phyloP scores from a whole-genome alignment of 2,888 invertebrate species.

The Yponomeuta plumbellus region DNA sequence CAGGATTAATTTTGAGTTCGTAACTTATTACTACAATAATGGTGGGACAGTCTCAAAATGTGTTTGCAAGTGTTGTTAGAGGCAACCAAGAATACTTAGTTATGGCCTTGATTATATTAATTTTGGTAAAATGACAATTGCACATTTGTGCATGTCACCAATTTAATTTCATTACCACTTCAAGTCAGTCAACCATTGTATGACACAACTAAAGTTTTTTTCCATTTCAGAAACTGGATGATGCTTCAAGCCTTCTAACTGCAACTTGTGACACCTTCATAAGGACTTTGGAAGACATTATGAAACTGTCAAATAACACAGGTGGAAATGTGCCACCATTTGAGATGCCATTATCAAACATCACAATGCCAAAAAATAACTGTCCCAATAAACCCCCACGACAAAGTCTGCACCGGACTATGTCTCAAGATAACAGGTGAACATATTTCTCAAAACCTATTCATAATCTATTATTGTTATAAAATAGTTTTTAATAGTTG shows the following conservation, averaged over 20 bases:
- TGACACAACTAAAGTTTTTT: not conserved
- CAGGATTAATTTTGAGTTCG: too few relatives aligned
- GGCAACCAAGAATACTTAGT: too few relatives aligned
- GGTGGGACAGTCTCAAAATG: too few relatives aligned
- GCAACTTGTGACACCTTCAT: conserved; percentile 91
- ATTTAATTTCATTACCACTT: not conserved
- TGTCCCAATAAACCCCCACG: conserved; percentile 39
- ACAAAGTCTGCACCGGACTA: conserved; percentile 52
- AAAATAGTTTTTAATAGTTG: not conserved
- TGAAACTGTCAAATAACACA: conserved; percentile 74
- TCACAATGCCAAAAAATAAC: conserved; percentile 30
- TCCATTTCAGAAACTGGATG: conserved; percentile 79
- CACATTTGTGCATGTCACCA: too few relatives aligned
- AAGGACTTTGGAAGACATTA: conserved; percentile 87
- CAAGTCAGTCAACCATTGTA: too few relatives aligned
- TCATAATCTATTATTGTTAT: conserved; percentile 25
- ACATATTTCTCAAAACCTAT: conserved; percentile 21
- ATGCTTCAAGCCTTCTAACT: conserved; percentile 82
- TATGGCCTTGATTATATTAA: too few relatives aligned
- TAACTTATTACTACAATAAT: too few relatives aligned
- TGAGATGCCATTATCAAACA: conserved; percentile 55
- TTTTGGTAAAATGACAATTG: too few relatives aligned
- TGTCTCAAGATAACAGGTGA: conserved; percentile 71
- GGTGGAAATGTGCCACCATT: conserved; percentile 35
- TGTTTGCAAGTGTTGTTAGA: too few relatives aligned